These are phyloP conservation scores for Typhlichthys subterraneus DNA, from an alignment of 2,797 vertebrate species.

Conservation along the genomic window DNA sequence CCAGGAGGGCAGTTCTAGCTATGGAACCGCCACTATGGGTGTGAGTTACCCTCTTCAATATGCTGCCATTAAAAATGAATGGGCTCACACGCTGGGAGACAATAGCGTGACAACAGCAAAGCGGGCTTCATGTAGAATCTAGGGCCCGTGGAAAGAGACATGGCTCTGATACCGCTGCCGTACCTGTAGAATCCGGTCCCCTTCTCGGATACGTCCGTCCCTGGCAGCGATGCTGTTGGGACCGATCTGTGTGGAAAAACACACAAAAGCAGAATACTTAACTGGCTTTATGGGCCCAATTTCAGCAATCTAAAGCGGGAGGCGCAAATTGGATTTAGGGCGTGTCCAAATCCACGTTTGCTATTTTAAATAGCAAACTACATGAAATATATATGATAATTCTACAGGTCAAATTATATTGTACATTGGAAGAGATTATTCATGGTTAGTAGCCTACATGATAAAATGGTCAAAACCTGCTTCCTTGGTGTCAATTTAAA, in stretches of 20 bases:
- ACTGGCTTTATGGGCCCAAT: neutral
- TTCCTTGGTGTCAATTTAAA: too few species aligned
- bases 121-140: constrained; percentile 31
- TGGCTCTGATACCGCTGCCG: neutral
- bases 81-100: constrained; percentile 55
- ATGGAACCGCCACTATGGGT: constrained; percentile 59
- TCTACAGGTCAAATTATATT: too few species aligned
- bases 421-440: too few species aligned
- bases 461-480: too few species aligned
- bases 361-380: too few species aligned
- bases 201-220: constrained; percentile 93
- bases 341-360: too few species aligned
- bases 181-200: constrained; percentile 96
- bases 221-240: constrained; percentile 93
- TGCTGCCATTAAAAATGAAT: constrained; percentile 75
- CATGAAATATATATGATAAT: too few species aligned
- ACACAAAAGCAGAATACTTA: constrained; percentile 14
- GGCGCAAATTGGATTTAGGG: too few species aligned
- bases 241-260: constrained; percentile 80
- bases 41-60: constrained; percentile 62
- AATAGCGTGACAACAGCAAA: constrained; percentile 50
- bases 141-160: constrained; percentile 19
- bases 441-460: too few species aligned
- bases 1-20: constrained; percentile 57
- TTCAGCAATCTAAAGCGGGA: neutral